A percentile compares a stretch with the other conserved stretches of the same genome.
Evolutionary conservation across 1,140 invertebrate species (phyloP).

Genomic region (Atta colombica): DNA sequence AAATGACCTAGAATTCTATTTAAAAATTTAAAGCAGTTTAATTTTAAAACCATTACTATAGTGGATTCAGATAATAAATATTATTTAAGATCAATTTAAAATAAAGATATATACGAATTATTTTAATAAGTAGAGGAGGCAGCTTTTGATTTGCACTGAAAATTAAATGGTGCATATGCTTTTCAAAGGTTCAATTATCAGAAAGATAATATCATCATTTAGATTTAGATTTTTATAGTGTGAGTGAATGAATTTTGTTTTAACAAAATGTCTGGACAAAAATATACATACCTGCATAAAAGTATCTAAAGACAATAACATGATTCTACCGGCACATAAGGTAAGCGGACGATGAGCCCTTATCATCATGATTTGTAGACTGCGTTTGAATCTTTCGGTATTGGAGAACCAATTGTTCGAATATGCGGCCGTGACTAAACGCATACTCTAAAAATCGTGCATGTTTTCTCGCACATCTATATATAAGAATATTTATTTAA

Average conservation of each 20-base stretch:
- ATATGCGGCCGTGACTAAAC: slow-evolving; percentile 83
- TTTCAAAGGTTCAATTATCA: neutral
- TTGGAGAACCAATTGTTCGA: slow-evolving; percentile 85
- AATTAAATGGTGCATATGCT: neutral
- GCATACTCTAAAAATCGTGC: slow-evolving; percentile 80
- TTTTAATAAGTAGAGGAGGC: neutral
- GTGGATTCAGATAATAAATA: neutral
- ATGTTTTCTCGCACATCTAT: neutral
- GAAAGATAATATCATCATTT: neutral
- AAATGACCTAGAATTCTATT: neutral
- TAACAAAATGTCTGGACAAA: neutral
- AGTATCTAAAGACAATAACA: slow-evolving; percentile 82
- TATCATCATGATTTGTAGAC: slow-evolving; percentile 84
- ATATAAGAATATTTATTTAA: neutral
- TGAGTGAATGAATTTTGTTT: neutral
- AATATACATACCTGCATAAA: slow-evolving; percentile 66
- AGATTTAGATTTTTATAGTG: neutral
- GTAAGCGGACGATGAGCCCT: slow-evolving; percentile 82
- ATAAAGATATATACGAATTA: neutral
- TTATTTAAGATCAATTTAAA: neutral
- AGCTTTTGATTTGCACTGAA: neutral
- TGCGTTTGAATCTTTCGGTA: slow-evolving; percentile 79
- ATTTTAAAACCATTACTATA: too few species aligned
- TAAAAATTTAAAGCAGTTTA: neutral
- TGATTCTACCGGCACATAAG: slow-evolving; percentile 86